Percentiles rank a stretch among this genome's conserved stretches.
These are phyloP conservation scores for Sphaeramia orbicularis DNA, from an alignment of 2,797 vertebrate species.

Conservation along the genomic window DNA sequence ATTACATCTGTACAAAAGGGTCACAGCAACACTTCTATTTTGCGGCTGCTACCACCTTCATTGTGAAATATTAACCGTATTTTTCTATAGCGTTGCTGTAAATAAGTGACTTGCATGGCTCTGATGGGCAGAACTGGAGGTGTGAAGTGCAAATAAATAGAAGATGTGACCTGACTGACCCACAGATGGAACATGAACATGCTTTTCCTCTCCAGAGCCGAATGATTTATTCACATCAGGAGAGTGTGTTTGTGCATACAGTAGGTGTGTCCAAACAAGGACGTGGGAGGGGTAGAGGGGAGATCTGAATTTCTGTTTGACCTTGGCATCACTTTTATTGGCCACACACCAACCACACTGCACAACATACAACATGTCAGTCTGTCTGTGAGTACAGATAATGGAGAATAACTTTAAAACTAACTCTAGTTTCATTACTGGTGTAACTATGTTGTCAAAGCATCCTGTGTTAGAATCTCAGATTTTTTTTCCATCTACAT, in stretches of 20 bases:
- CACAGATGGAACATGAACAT: slow-evolving; percentile 50
- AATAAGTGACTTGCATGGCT: slow-evolving; percentile 22
- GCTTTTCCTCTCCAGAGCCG: slow-evolving; percentile 36
- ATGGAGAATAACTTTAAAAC: background rate
- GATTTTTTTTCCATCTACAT: no score
- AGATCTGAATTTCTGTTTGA: slow-evolving; percentile 21
- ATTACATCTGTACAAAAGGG: slow-evolving; percentile 15
- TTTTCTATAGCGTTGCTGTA: slow-evolving; percentile 37
- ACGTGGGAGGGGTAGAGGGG: background rate
- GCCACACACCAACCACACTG: background rate
- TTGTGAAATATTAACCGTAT: slow-evolving; percentile 52
- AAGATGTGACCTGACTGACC: slow-evolving; percentile 40
- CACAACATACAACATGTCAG: slow-evolving; percentile 2
- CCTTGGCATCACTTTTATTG: slow-evolving; percentile 31
- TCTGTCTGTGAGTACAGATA: background rate
- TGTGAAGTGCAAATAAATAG: slow-evolving; percentile 46
- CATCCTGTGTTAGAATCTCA: no score
- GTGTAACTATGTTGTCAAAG: no score
- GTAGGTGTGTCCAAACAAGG: slow-evolving; percentile 44
- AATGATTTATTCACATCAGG: slow-evolving; percentile 68
- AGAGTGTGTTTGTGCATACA: slow-evolving; percentile 33
- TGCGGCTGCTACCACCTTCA: slow-evolving; percentile 16
- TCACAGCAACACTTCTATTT: slow-evolving; percentile 8
- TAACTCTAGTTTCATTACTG: background rate
- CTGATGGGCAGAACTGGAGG: slow-evolving; percentile 15